Conservation (phyloP, 2,888 invertebrate genomes). For the Oxystoma pomonae region DNA sequence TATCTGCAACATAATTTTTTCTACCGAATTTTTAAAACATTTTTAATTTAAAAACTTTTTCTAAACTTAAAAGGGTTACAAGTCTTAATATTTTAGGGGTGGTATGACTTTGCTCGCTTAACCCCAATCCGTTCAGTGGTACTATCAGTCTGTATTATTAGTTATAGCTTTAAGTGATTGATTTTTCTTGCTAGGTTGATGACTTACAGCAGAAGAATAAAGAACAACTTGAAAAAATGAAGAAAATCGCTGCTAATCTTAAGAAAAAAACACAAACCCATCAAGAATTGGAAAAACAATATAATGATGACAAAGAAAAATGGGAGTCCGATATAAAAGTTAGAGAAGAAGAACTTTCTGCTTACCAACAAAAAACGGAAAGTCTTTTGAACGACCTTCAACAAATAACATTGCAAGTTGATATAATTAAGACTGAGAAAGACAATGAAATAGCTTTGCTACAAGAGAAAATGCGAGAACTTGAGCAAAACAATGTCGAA, state of each 20-base stretch:
- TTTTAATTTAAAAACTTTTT: too few species aligned
- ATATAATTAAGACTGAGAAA: too few species aligned
- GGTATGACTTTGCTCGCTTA: too few species aligned
- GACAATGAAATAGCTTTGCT: slow-evolving; percentile 2
- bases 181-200: slow-evolving; percentile 33
- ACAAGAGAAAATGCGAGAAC: slow-evolving; percentile 28
- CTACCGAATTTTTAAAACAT: too few species aligned
- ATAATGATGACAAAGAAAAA: slow-evolving; percentile 37
- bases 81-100: too few species aligned
- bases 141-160: too few species aligned
- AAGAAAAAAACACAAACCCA: slow-evolving; percentile 68
- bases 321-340: slow-evolving; percentile 37
- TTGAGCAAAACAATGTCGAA: slow-evolving; percentile 43
- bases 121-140: too few species aligned
- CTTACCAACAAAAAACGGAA: slow-evolving; percentile 22
- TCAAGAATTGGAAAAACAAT: slow-evolving; percentile 58
- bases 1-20: too few species aligned
- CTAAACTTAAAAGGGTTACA: too few species aligned
- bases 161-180: too few species aligned
- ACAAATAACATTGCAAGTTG: slow-evolving; percentile 10
- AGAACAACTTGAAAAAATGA: slow-evolving; percentile 70
- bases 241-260: slow-evolving; percentile 70
- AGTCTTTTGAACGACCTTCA: background rate
- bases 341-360: slow-evolving; percentile 34
- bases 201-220: slow-evolving; percentile 61